Conservation (phyloP, 2,113 vertebrate genomes). For the Lepisosteus osseus region DNA sequence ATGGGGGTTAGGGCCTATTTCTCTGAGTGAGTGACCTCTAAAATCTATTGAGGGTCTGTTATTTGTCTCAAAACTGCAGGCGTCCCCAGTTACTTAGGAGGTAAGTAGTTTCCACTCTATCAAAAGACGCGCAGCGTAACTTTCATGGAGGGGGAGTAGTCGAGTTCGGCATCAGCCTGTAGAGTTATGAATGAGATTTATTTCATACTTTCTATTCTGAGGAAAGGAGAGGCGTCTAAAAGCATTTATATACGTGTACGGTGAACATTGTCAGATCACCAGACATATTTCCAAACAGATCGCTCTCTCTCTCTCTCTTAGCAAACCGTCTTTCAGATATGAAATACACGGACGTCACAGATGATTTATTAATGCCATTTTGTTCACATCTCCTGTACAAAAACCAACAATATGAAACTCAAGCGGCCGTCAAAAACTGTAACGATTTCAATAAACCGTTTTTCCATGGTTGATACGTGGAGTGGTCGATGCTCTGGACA, state of each 20-base stretch:
- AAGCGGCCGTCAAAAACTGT: conserved; percentile 22
- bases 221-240: not conserved
- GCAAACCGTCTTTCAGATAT: conserved; percentile 8
- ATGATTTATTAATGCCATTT: not conserved
- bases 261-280: conserved; percentile 8
- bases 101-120: conserved; percentile 35
- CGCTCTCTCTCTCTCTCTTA: conserved; percentile 1
- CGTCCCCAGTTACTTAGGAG: conserved; percentile 34
- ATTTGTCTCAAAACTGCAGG: conserved; percentile 32
- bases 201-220: conserved; percentile 19
- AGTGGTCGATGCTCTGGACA: conserved; percentile 53
- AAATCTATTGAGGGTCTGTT: conserved; percentile 34
- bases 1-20: conserved; percentile 20
- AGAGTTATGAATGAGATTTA: conserved; percentile 28
- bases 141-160: conserved; percentile 5
- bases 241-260: not conserved
- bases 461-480: conserved; percentile 51
- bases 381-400: conserved; percentile 15
- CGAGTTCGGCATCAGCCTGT: conserved; percentile 18
- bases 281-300: too few species aligned
- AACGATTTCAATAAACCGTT: conserved; percentile 45
- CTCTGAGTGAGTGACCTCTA: conserved; percentile 34
- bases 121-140: conserved; percentile 32
- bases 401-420: conserved; percentile 36
- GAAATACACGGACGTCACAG: not conserved